Conservation (phyloP, 2,797 vertebrate species). For the Xiphophorus birchmanni region DNA sequence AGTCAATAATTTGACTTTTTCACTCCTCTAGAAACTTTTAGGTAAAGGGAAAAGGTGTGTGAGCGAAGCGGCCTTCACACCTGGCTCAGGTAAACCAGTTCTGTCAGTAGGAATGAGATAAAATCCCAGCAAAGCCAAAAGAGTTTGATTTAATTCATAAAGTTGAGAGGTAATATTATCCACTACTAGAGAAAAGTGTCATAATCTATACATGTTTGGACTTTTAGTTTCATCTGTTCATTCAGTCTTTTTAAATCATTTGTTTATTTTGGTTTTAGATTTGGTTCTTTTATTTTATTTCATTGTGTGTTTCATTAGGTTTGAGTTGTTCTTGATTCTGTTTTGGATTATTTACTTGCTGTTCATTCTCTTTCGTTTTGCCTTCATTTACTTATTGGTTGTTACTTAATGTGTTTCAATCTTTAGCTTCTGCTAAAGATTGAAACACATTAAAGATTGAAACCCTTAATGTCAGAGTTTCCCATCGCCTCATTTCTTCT, state of each 20-base stretch:
- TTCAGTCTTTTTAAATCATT: too few species aligned
- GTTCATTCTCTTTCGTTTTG: too few species aligned
- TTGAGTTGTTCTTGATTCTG: background rate
- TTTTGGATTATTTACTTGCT: background rate
- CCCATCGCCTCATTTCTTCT: too few species aligned
- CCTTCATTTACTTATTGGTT: background rate
- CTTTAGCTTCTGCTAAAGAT: too few species aligned
- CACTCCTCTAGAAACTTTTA: background rate
- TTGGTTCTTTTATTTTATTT: background rate
- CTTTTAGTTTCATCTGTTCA: too few species aligned
- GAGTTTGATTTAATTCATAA: background rate
- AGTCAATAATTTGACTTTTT: background rate
- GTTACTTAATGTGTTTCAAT: too few species aligned
- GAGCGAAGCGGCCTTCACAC: background rate
- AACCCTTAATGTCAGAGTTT: background rate
- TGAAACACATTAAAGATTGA: too few species aligned
- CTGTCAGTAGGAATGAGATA: background rate
- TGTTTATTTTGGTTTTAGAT: too few species aligned
- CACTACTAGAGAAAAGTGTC: background rate
- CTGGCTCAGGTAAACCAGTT: background rate
- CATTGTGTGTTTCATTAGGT: background rate
- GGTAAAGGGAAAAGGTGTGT: background rate
- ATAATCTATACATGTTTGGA: too few species aligned
- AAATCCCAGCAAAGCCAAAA: background rate
- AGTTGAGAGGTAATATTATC: background rate